Evolutionary conservation across 2,888 invertebrate genomes (phyloP), one percentile per base, ranked within the genome.

Genomic region (Zygogramma bicolorata): DNA sequence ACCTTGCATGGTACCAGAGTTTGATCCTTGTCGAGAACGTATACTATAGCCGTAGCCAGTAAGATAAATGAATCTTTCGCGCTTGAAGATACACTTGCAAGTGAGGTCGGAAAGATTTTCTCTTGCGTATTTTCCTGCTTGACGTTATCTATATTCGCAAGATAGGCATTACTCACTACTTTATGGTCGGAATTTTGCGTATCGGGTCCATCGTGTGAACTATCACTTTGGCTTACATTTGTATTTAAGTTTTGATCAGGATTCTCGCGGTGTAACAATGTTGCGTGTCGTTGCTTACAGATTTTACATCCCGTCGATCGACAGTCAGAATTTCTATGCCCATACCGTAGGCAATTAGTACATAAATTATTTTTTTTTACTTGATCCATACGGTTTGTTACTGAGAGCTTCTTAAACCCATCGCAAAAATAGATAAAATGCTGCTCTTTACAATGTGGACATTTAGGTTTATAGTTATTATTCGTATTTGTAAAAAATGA

Each of bases 271-370:
- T 59, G 70, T 49, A 70, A 53, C 5, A 70, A 27, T n/a, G 34
- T 70, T 25, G 34, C 63, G 27, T 76, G 76, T 31, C 68, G 60
- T 70, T 63, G 15, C 2, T 68, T 66, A 58, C 76, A 77, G 22
- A 66, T 46, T 27, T 59, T 63, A 34, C 77, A 76, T 1, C 73
- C 69, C 15, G 61, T 40, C 3, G 75, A 73, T 67, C 68, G 68
- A 49, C 79, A 77, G 40, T 63, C 65, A 10, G 25, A 18, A 46
- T 25, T 65, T 40, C 60, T 71, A 66, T 77, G 77, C n/a, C 71
- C 77, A 59, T 65, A 18, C 18, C 77, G 75, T 60, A 77, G 69
- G 49, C 77, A 77, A 58, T 76, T 76, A 8, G 60, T 65, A 59
- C 77, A 77, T 15, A 75, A 34, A 10, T 68, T 70, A 20, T 78